A percentile compares a stretch with the other conserved stretches of the same genome.
Conservation (phyloP, 2,113 vertebrate genomes). For the Peromyscus leucopus region DNA sequence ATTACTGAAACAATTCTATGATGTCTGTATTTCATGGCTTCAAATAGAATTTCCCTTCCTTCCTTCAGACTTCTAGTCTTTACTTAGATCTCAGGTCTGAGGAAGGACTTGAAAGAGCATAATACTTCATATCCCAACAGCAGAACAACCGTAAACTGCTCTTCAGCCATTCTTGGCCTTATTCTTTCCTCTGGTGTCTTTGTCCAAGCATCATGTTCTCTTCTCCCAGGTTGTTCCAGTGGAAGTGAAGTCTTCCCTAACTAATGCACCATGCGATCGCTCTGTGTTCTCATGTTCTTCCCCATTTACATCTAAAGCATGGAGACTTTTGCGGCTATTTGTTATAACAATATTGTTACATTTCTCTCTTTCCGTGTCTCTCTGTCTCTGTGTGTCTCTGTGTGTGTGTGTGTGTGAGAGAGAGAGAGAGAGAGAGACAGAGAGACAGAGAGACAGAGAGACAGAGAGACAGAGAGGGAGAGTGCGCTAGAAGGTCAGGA, state of each 20-base stretch:
- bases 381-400: background rate
- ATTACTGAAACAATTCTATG: slow-evolving; percentile 56
- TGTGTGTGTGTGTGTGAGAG: background rate
- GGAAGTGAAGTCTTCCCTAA: background rate
- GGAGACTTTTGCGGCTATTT: background rate
- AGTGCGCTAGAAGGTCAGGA: background rate
- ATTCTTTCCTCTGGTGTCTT: slow-evolving; percentile 26
- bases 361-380: background rate
- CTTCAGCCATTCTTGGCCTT: background rate
- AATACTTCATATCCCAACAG: background rate
- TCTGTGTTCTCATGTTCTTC: background rate
- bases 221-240: background rate
- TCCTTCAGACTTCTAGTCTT: slow-evolving; percentile 40
- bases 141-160: slow-evolving; percentile 6
- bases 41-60: slow-evolving; percentile 32
- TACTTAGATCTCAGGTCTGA: slow-evolving; percentile 1
- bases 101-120: slow-evolving; percentile 11
- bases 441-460: too few species aligned
- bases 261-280: background rate
- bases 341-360: background rate
- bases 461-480: background rate
- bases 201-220: background rate
- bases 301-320: background rate
- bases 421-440: background rate
- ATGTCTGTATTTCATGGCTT: slow-evolving; percentile 64